Evolutionary conservation across 1,140 invertebrate genomes (phyloP), one percentile per base, ranked within the genome.

Genomic region (Melipona quadrifasciata): DNA sequence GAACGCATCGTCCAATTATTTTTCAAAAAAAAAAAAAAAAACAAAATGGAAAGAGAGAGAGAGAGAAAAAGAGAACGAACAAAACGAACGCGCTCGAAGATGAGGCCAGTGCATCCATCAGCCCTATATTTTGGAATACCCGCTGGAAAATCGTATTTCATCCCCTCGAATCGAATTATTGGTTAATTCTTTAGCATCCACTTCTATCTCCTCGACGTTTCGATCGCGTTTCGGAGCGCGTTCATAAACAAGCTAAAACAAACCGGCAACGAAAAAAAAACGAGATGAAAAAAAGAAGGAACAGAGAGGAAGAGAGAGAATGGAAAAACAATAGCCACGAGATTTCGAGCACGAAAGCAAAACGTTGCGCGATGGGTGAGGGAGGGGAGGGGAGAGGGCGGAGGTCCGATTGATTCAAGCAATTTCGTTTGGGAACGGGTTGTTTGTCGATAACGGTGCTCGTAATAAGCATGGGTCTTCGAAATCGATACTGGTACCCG

Each of bases 401-500:
- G 31, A 31, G 31, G 31, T 3, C 24, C 6, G 47, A 84, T 71
- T 55, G 67, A 80, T 64, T 47, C 53, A 39, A 65, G 39, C 68
- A 72, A 80, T 84, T 80, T 80, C 67, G 31, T 84, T 55, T 11
- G 24, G 57, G 39, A 61, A 85, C 47, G 31, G 31, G 47, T 61
- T 34, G 75, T 53, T 39, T 64, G 64, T 21, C 57, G 84, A 89
- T 85, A 87, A 86, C 83, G 39, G 24, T 58, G 61, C 55, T 61
- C 58, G 75, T 83, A 79, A 86, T 86, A 90, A 79, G 78, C 79
- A 65, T 53, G 34, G 39, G 39, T 64, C 31, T 67, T 24, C 81
- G 87, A 84, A 88, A 93, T 93, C 92, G 90, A 93, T 94, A 92
- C 89, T 88, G 84, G 88, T 86, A 16, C 3, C 3, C 51, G 88